Evolutionary conservation across 2,797 vertebrate genomes (phyloP).

Genomic region (Champsocephalus gunnari): DNA sequence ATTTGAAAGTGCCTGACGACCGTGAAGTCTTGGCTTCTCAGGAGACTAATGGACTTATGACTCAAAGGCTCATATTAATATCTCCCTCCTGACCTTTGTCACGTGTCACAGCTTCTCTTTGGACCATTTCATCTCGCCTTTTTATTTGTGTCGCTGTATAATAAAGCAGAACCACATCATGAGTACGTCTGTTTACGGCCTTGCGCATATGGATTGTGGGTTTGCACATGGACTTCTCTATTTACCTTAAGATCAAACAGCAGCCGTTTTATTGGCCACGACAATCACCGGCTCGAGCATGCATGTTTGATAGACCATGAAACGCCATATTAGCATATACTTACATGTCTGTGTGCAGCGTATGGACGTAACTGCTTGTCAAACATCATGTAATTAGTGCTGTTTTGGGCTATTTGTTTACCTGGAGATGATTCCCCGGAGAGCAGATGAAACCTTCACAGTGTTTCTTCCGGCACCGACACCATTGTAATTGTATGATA

Average conservation of each 20-base stretch:
- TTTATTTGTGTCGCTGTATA: slow-evolving; percentile 18
- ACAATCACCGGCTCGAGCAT: slow-evolving; percentile 46
- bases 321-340: slow-evolving; percentile 67
- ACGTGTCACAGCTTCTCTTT: slow-evolving; percentile 5
- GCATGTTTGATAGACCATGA: slow-evolving; percentile 44
- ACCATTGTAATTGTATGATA: slow-evolving; percentile 3
- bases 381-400: slow-evolving; percentile 65
- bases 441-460: slow-evolving; percentile 35
- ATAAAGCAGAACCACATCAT: slow-evolving; percentile 29
- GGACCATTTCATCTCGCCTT: neutral
- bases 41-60: slow-evolving; percentile 43
- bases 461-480: slow-evolving; percentile 17
- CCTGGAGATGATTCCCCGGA: slow-evolving; percentile 43
- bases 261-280: slow-evolving; percentile 39
- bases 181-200: slow-evolving; percentile 30
- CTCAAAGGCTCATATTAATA: slow-evolving; percentile 32
- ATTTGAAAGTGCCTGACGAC: slow-evolving; percentile 61
- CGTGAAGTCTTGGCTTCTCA: slow-evolving; percentile 43
- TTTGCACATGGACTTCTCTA: slow-evolving; percentile 21
- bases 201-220: slow-evolving; percentile 18
- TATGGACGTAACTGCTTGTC: slow-evolving; percentile 66
- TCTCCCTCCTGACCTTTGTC: slow-evolving; percentile 30
- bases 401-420: slow-evolving; percentile 56
- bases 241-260: slow-evolving; percentile 51
- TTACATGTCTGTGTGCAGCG: slow-evolving; percentile 60